Conservation (phyloP, 1,140 invertebrate species). For the Papilio helenus region DNA sequence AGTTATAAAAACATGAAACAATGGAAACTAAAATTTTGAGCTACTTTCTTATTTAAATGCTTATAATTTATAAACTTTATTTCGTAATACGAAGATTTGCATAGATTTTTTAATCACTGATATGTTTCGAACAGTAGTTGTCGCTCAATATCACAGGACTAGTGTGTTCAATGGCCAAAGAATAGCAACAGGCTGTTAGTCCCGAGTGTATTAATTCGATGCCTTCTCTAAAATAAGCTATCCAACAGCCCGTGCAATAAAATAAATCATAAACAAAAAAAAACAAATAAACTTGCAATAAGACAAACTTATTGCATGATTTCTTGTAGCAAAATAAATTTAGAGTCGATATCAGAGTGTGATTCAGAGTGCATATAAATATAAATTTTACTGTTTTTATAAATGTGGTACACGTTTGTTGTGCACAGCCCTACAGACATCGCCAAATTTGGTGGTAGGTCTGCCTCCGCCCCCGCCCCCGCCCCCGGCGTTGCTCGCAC, state of each 20-base stretch:
- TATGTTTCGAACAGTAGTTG: no score
- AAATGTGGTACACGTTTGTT: neutral
- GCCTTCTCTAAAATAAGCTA: no score
- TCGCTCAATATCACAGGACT: no score
- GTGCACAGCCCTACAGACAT: conserved; percentile 17
- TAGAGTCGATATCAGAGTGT: neutral
- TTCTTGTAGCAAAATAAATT: neutral
- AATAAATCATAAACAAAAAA: neutral
- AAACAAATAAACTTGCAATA: neutral
- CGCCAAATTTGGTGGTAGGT: conserved; percentile 34
- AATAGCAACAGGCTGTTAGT: no score
- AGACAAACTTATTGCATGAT: neutral
- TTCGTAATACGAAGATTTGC: no score
- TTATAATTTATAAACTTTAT: no score
- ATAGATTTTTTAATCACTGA: no score
- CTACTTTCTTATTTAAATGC: no score
- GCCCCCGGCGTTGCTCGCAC: conserved; percentile 56
- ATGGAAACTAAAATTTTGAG: no score
- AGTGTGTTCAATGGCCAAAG: no score
- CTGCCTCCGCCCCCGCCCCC: conserved; percentile 34
- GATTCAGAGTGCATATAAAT: neutral
- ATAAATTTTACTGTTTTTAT: neutral
- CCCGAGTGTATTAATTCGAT: no score
- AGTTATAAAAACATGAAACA: no score
- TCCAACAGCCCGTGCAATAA: neutral